These are phyloP conservation scores for Trachythela sp. DNA, from an alignment of 64 coral and sea anemone species.

Conservation along the genomic window DNA sequence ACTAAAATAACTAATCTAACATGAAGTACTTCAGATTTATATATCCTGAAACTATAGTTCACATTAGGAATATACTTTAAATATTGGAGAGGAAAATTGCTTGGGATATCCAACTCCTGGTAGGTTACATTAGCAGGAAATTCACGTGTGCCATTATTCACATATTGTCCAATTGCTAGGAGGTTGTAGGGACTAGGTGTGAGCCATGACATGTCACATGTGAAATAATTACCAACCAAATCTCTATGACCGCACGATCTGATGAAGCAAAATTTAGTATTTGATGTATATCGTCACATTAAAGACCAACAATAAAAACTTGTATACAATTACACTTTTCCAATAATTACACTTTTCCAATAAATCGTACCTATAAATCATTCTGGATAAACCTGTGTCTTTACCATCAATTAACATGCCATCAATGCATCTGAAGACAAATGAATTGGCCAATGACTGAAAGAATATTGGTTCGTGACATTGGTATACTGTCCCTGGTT, in stretches of 20 bases:
- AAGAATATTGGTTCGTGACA: constrained; percentile 67
- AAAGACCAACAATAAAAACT: too few species aligned
- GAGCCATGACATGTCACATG: constrained; percentile 84
- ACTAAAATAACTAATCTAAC: constrained; percentile 78
- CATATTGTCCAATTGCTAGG: constrained; percentile 84
- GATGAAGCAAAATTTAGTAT: background rate
- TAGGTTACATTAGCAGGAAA: constrained; percentile 73
- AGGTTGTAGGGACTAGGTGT: constrained; percentile 51
- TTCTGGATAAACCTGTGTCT: constrained; percentile 75
- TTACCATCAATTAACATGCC: constrained; percentile 90
- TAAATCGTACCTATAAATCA: constrained; percentile 89
- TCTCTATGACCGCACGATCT: constrained; percentile 79
- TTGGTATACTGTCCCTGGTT: constrained; percentile 69
- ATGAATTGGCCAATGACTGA: constrained; percentile 84
- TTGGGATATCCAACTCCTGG: constrained; percentile 73
- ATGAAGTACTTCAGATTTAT: constrained; percentile 48
- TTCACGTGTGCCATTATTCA: constrained; percentile 69
- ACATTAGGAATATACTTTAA: constrained; percentile 88
- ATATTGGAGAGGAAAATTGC: constrained; percentile 40
- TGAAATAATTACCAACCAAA: constrained; percentile 62
- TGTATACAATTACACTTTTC: too few species aligned
- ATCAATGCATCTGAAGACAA: constrained; percentile 90
- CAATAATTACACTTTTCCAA: too few species aligned
- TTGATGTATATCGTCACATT: background rate
- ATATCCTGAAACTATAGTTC: constrained; percentile 69